Conservation (phyloP, 2,797 vertebrate genomes). For the Scleropages formosus region DNA sequence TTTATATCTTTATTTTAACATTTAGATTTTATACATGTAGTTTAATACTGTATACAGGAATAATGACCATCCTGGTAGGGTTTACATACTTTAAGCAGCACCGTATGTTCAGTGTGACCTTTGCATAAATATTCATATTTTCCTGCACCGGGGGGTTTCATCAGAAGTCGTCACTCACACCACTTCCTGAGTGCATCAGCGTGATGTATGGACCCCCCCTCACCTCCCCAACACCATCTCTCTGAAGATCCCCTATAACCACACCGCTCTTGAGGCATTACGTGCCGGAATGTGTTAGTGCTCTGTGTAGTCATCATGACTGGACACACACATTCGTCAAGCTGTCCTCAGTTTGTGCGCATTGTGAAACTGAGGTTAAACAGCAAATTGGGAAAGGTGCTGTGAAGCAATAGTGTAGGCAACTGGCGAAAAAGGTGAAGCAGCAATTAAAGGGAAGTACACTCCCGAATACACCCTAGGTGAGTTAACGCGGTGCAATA, state of each 20-base stretch:
- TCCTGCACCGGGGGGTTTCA: no score
- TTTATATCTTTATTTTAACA: no score
- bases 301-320: no score
- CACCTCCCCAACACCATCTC: neutral
- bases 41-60: no score
- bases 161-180: no score
- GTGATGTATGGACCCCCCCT: neutral
- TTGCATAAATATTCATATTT: no score
- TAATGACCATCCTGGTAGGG: no score
- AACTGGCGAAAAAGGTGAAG: neutral
- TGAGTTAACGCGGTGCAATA: neutral
- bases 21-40: no score
- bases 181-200: neutral
- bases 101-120: no score
- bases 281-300: neutral
- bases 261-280: neutral
- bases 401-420: neutral
- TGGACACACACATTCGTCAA: no score
- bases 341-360: neutral
- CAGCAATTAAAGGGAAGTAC: neutral
- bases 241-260: neutral
- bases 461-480: neutral
- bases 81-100: no score
- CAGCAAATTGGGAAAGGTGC: constrained; percentile 1
- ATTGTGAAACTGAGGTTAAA: neutral